phyloP scores from a whole-genome alignment of 2,888 invertebrate genomes.

The Epinotia bilunana region DNA sequence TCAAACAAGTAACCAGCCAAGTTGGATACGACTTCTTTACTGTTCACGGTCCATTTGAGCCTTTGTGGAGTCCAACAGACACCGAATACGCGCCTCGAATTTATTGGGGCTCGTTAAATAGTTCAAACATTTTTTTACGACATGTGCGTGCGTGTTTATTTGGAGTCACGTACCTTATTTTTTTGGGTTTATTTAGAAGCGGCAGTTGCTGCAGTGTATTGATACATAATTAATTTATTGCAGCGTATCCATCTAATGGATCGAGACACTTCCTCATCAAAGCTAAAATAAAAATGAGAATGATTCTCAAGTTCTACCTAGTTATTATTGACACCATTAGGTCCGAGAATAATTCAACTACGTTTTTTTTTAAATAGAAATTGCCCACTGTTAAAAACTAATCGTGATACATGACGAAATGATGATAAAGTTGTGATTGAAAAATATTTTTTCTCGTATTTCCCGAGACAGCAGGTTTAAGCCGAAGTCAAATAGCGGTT shows the following conservation, averaged over 20 bases:
- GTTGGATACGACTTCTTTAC: slow-evolving; percentile 30
- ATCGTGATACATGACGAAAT: neutral
- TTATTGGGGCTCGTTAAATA: slow-evolving; percentile 11
- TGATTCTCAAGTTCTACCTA: too few species aligned
- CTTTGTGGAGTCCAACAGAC: slow-evolving; percentile 36
- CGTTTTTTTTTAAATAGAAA: neutral
- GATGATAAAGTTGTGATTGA: neutral
- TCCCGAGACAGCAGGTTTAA: neutral
- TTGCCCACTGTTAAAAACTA: neutral
- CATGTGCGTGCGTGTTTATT: neutral
- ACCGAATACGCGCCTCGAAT: neutral
- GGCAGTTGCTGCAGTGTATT: neutral
- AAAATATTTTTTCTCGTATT: slow-evolving; percentile 10
- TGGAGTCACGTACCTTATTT: neutral
- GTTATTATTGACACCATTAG: neutral
- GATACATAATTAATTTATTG: neutral
- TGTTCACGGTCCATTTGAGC: slow-evolving; percentile 35
- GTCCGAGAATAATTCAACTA: neutral
- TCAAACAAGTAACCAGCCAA: slow-evolving; percentile 40
- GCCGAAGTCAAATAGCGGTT: slow-evolving; percentile 13
- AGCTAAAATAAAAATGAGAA: too few species aligned
- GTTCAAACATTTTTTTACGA: slow-evolving; percentile 22
- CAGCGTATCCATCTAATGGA: too few species aligned
- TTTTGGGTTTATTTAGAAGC: neutral
- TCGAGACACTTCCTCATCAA: too few species aligned